Evolutionary conservation across 2,888 invertebrate species (phyloP).

Genomic region (Volucella bombylans): DNA sequence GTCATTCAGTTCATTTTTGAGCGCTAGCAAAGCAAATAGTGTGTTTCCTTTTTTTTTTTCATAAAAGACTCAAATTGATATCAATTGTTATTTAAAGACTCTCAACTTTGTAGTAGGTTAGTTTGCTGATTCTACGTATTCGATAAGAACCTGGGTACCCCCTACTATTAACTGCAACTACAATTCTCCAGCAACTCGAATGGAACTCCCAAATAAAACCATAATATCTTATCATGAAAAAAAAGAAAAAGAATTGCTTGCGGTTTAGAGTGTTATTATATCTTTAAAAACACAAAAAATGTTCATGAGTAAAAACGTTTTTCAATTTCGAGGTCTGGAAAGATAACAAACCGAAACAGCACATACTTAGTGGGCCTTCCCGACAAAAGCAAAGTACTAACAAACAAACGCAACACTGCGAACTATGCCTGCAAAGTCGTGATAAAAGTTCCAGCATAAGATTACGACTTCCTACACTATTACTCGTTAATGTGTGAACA

Average conservation of each 20-base stretch:
- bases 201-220: no score
- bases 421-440: constrained; percentile 18
- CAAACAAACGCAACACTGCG: constrained; percentile 1
- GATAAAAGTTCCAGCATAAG: constrained; percentile 47
- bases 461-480: constrained; percentile 52
- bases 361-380: constrained; percentile 19
- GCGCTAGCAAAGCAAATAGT: no score
- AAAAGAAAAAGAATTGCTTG: background rate
- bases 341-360: constrained; percentile 30
- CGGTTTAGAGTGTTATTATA: constrained; percentile 1
- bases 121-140: no score
- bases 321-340: constrained; percentile 2
- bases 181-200: no score
- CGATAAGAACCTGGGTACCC: no score
- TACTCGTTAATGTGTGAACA: constrained; percentile 42
- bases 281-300: constrained; percentile 12
- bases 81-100: no score
- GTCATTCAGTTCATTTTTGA: no score
- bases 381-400: constrained; percentile 8
- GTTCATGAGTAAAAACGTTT: constrained; percentile 17
- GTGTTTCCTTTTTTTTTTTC: no score
- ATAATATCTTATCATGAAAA: background rate
- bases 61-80: no score
- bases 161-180: no score
- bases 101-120: no score